phyloP scores from a whole-genome alignment of 2,113 vertebrate genomes.

The Chauna torquata region DNA sequence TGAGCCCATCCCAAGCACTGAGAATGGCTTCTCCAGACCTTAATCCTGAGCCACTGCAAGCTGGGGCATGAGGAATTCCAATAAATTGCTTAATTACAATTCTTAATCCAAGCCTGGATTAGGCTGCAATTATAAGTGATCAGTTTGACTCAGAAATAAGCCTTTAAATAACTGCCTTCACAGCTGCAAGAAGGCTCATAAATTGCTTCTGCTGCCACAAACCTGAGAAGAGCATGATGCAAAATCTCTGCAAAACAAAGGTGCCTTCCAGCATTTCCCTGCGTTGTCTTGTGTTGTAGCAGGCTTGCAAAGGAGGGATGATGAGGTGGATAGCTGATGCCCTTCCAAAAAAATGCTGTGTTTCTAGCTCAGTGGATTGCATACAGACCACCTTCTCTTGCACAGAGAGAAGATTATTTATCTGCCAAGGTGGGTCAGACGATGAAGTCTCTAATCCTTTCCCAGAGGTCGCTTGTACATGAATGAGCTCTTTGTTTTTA shows the following conservation, averaged over 20 bases:
- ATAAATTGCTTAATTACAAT: not conserved
- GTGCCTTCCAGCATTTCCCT: not conserved
- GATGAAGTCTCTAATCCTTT: not conserved
- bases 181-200: not conserved
- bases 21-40: not conserved
- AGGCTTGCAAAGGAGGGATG: not conserved
- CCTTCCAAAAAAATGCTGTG: not conserved
- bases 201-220: not conserved
- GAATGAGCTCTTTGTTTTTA: not conserved
- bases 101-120: not conserved
- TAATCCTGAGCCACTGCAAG: not conserved
- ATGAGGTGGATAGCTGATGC: not conserved
- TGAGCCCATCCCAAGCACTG: not conserved
- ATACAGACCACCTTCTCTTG: not conserved
- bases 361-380: not conserved
- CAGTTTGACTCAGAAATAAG: not conserved
- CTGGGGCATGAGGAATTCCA: not conserved
- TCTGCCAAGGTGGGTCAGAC: not conserved
- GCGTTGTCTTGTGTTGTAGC: not conserved
- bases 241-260: not conserved
- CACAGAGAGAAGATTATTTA: not conserved
- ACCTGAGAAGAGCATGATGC: accelerated
- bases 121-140: not conserved
- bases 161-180: not conserved
- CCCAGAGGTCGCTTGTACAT: not conserved